Conservation (phyloP, 1,140 invertebrate genomes). For the Mya arenaria region DNA sequence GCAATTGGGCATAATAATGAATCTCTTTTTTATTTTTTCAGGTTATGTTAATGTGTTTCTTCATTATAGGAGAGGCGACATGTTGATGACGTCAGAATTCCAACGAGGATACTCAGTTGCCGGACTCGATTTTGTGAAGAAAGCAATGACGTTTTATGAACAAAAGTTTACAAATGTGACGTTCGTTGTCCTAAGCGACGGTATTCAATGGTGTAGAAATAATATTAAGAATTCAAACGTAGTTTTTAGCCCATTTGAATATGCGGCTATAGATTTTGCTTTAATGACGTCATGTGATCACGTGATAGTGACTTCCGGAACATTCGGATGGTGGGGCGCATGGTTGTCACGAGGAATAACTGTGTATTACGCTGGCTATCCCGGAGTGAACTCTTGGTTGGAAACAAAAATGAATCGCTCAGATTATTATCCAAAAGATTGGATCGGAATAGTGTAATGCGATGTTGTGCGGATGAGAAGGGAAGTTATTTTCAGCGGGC, state of each 20-base stretch:
- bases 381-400: conserved; percentile 47
- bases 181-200: conserved; percentile 67
- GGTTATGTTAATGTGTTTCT: not conserved
- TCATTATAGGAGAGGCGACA: not conserved
- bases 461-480: no score
- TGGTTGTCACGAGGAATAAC: conserved; percentile 71
- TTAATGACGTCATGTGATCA: conserved; percentile 73
- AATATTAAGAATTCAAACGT: conserved; percentile 49
- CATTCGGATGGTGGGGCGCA: conserved; percentile 76
- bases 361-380: conserved; percentile 69
- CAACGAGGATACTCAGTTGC: conserved; percentile 33
- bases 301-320: conserved; percentile 70
- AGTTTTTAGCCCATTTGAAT: conserved; percentile 38
- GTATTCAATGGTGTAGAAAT: conserved; percentile 56
- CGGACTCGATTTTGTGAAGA: conserved; percentile 30
- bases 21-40: no score
- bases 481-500: no score
- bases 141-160: conserved; percentile 52
- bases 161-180: conserved; percentile 24
- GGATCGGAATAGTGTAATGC: conserved; percentile 67
- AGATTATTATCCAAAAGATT: conserved; percentile 65
- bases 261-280: conserved; percentile 71
- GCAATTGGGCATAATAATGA: no score
- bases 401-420: conserved; percentile 37
- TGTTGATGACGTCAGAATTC: not conserved